A percentile compares a stretch with the other conserved stretches of the same genome.
These are phyloP conservation scores for Leptestheria dahalacensis DNA, from an alignment of 1,140 invertebrate genomes.

Conservation along the genomic window DNA sequence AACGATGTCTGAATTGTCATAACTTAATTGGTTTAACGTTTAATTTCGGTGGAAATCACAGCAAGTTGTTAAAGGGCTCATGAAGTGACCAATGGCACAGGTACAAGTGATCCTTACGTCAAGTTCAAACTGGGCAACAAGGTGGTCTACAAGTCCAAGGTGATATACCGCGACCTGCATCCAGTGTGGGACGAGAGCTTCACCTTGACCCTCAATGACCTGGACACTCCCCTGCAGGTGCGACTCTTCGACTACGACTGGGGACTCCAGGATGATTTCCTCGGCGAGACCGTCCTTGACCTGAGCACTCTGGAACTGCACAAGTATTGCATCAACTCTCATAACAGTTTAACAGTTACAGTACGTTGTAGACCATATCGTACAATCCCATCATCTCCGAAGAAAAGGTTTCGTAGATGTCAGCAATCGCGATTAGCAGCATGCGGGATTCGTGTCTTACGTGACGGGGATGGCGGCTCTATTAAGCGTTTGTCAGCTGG, in stretches of 20 bases:
- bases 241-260: constrained; percentile 98
- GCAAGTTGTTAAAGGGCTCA: not conserved
- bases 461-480: too few relatives aligned
- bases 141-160: constrained; percentile 84
- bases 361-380: not conserved
- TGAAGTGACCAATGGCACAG: constrained; percentile 37
- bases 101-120: constrained; percentile 93
- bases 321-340: constrained; percentile 35
- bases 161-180: constrained; percentile 74
- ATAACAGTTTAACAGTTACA: constrained; percentile 2
- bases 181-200: constrained; percentile 94
- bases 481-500: too few relatives aligned
- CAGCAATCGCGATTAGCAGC: not conserved
- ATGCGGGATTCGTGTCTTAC: too few relatives aligned
- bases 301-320: constrained; percentile 69
- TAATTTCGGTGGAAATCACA: not conserved
- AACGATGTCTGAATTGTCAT: too few relatives aligned
- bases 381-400: too few relatives aligned
- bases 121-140: constrained; percentile 86
- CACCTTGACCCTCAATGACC: constrained; percentile 85
- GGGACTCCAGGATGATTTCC: constrained; percentile 86
- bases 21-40: not conserved
- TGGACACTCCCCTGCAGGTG: constrained; percentile 67
- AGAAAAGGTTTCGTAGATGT: too few relatives aligned
- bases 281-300: constrained; percentile 79